These are phyloP conservation scores for Cecropterus lyciades DNA, from an alignment of 1,140 invertebrate species.

Conservation along the genomic window DNA sequence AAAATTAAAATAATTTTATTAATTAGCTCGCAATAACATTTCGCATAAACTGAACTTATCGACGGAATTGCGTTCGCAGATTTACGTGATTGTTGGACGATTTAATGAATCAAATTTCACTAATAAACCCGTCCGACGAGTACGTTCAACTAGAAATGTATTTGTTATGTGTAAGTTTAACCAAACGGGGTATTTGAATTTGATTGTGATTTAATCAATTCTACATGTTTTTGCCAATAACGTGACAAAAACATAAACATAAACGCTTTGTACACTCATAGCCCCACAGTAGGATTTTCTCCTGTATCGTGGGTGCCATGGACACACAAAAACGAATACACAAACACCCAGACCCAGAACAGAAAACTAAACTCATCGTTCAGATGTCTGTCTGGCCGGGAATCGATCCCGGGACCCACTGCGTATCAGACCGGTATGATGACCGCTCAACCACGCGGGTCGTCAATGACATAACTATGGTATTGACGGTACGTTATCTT, in stretches of 20 bases:
- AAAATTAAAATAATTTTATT: constrained; percentile 68
- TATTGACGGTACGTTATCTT: no score
- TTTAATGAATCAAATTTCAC: constrained; percentile 56
- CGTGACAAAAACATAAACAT: not conserved
- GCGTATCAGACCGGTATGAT: no score
- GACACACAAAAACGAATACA: no score
- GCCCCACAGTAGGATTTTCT: no score
- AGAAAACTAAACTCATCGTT: no score
- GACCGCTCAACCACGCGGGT: no score
- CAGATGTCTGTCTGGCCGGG: no score
- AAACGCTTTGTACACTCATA: no score
- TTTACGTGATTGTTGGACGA: constrained; percentile 47
- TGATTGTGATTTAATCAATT: not conserved
- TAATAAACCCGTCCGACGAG: constrained; percentile 19
- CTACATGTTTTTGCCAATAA: not conserved
- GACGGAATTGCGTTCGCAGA: constrained; percentile 53
- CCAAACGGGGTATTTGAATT: not conserved
- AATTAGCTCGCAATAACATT: constrained; percentile 61
- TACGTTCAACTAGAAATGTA: constrained; percentile 1
- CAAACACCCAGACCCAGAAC: no score
- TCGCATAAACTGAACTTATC: constrained; percentile 62
- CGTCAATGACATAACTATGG: no score
- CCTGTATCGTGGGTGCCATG: no score
- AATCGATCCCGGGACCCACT: no score
- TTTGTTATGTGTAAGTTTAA: constrained; percentile 5